Conservation (phyloP, 2,888 invertebrate genomes). For the Perizoma affinitatum region DNA sequence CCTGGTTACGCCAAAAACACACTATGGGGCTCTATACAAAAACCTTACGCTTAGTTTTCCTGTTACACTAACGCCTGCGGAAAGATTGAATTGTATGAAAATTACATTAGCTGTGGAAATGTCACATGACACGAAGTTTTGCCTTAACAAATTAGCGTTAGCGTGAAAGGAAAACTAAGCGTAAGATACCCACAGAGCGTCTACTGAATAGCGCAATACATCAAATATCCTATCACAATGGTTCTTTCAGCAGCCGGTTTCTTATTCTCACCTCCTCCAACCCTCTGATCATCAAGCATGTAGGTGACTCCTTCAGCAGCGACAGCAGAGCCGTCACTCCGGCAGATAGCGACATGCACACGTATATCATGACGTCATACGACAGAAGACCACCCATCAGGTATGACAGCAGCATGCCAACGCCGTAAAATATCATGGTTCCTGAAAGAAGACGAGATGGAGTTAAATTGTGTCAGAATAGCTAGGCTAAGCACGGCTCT, state of each 20-base stretch:
- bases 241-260: neutral
- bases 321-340: slow-evolving; percentile 44
- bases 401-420: slow-evolving; percentile 66
- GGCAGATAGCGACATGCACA: slow-evolving; percentile 49
- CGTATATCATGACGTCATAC: slow-evolving; percentile 58
- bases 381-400: slow-evolving; percentile 58
- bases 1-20: neutral
- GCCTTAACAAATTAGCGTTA: too few relatives aligned
- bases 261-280: slow-evolving; percentile 51
- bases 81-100: too few relatives aligned
- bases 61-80: too few relatives aligned
- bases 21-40: too few relatives aligned
- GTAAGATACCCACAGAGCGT: too few relatives aligned
- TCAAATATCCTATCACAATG: neutral
- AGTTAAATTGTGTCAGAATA: too few relatives aligned
- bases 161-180: too few relatives aligned
- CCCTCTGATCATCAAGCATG: slow-evolving; percentile 60
- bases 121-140: too few relatives aligned
- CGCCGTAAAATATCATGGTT: slow-evolving; percentile 54
- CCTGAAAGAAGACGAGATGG: slow-evolving; percentile 25
- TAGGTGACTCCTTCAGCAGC: slow-evolving; percentile 62
- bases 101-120: too few relatives aligned
- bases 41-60: too few relatives aligned
- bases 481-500: too few relatives aligned
- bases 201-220: too few relatives aligned